phyloP scores from a whole-genome alignment of 1,140 invertebrate species.

The Caligus rogercresseyi region DNA sequence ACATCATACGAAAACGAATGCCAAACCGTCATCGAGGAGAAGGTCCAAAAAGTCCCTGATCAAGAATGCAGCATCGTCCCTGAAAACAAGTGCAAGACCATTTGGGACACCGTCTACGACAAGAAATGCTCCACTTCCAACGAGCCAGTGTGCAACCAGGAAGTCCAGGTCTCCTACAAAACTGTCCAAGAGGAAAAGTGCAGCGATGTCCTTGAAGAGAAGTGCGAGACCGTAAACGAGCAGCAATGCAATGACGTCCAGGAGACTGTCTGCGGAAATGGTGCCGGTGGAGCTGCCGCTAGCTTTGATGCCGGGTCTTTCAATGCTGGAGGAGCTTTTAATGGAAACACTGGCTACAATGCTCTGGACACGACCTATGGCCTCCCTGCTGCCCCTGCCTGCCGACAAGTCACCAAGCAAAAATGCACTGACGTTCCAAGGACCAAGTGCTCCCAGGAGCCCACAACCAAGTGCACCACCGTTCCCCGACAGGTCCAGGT shows the following conservation, averaged over 20 bases:
- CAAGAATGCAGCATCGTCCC: conserved; percentile 10
- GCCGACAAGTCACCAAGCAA: neutral
- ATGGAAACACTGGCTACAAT: neutral
- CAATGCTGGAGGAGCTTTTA: no score
- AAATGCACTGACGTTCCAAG: neutral
- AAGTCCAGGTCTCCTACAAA: neutral
- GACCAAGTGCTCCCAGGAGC: neutral
- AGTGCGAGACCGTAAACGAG: conserved; percentile 1
- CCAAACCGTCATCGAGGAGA: neutral
- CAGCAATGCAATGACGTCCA: neutral
- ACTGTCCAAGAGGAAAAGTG: conserved; percentile 4
- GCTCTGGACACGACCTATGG: conserved; percentile 1
- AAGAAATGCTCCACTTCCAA: conserved; percentile 1
- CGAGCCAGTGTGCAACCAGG: neutral
- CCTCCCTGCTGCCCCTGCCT: neutral
- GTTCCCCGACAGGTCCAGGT: neutral
- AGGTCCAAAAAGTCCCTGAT: conserved; percentile 1
- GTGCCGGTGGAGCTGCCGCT: neutral
- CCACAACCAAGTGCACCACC: neutral
- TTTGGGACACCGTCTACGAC: conserved; percentile 1
- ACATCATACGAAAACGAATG: neutral
- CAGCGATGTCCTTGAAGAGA: conserved; percentile 4
- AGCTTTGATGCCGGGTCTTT: neutral
- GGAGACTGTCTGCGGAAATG: conserved; percentile 7
- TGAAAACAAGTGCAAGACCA: conserved; percentile 4